phyloP scores from a whole-genome alignment of 2,888 invertebrate genomes.

The Macroteleia sp. region DNA sequence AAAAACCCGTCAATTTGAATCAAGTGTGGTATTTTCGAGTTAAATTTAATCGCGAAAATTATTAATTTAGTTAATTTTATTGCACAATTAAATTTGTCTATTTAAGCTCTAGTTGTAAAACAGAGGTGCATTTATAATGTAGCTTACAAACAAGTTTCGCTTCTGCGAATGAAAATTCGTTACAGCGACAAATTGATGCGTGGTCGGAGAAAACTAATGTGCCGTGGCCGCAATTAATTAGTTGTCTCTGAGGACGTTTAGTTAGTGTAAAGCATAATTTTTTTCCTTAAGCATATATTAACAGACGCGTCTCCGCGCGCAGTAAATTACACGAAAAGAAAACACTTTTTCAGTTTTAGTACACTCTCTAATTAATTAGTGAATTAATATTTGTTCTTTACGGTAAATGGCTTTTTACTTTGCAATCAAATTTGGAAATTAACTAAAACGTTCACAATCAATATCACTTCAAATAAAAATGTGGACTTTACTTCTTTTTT shows the following conservation, averaged over 20 bases:
- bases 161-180: conserved; percentile 51
- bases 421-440: too few relatives aligned
- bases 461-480: too few relatives aligned
- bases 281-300: conserved; percentile 29
- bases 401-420: too few relatives aligned
- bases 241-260: conserved; percentile 52
- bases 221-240: conserved; percentile 49
- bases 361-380: conserved; percentile 9
- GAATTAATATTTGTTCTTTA: too few relatives aligned
- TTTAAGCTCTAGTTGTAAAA: conserved; percentile 15
- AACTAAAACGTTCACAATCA: too few relatives aligned
- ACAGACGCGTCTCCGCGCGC: not conserved
- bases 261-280: conserved; percentile 39
- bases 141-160: conserved; percentile 51
- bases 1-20: conserved; percentile 2
- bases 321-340: conserved; percentile 31
- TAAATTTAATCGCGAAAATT: conserved; percentile 2
- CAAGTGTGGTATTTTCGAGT: conserved; percentile 3
- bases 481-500: too few relatives aligned
- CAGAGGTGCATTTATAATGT: conserved; percentile 35
- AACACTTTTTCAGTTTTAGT: conserved; percentile 18
- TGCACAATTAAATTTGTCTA: conserved; percentile 31
- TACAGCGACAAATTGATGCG: conserved; percentile 57
- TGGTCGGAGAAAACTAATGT: conserved; percentile 50
- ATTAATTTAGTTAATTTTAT: conserved; percentile 20